phyloP scores from a whole-genome alignment of 2,113 vertebrate species.

The Cacatua alba region DNA sequence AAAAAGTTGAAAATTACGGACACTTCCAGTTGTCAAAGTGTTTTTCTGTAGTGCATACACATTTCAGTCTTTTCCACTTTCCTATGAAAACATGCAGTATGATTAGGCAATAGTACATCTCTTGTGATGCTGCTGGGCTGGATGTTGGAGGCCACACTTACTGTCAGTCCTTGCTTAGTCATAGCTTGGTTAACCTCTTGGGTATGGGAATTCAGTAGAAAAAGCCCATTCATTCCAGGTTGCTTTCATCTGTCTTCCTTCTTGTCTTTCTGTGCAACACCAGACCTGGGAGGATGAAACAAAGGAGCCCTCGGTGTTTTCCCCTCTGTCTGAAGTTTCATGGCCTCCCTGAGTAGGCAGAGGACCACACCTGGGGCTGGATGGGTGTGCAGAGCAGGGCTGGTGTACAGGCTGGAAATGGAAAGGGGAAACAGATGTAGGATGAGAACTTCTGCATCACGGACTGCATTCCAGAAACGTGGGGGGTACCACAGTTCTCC shows the following conservation, averaged over 20 bases:
- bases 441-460: background rate
- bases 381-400: accelerated
- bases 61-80: background rate
- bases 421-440: background rate
- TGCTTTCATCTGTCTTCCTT: background rate
- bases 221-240: background rate
- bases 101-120: background rate
- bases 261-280: background rate
- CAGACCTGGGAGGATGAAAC: background rate
- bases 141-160: background rate
- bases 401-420: background rate
- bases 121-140: background rate
- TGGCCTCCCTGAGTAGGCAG: background rate
- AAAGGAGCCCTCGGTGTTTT: background rate
- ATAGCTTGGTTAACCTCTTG: background rate
- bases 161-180: background rate
- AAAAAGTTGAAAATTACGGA: background rate
- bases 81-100: background rate
- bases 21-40: background rate
- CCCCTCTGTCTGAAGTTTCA: background rate
- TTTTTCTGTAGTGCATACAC: background rate
- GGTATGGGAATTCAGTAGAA: background rate
- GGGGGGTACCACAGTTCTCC: background rate
- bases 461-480: background rate
- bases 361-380: background rate